phyloP scores from a whole-genome alignment of 2,888 invertebrate genomes.

The Pheosia gnoma region DNA sequence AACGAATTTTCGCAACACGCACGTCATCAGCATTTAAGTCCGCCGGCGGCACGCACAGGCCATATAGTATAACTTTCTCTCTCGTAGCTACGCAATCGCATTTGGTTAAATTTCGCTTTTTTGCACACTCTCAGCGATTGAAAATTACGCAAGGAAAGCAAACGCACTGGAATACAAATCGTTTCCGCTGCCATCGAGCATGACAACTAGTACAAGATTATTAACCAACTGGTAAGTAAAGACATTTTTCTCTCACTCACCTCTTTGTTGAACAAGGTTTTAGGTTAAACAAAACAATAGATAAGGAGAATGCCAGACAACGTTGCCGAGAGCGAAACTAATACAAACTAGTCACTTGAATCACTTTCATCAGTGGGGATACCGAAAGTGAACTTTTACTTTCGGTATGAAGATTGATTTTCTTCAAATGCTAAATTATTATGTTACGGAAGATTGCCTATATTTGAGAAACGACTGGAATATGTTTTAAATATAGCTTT shows the following conservation, averaged over 20 bases:
- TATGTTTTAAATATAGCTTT: neutral
- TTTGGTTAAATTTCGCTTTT: conserved; percentile 67
- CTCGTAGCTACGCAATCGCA: conserved; percentile 57
- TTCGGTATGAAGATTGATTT: conserved; percentile 59
- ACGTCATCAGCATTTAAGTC: conserved; percentile 63
- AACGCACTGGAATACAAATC: conserved; percentile 25
- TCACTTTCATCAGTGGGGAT: conserved; percentile 77
- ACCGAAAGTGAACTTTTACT: conserved; percentile 81
- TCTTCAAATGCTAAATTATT: conserved; percentile 23
- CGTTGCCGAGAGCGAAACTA: conserved; percentile 74
- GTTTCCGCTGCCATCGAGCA: conserved; percentile 9
- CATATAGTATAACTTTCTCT: conserved; percentile 66
- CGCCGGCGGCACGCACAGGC: conserved; percentile 52
- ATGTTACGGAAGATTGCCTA: neutral
- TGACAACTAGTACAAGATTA: conserved; percentile 18
- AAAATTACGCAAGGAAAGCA: conserved; percentile 24
- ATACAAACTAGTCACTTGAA: conserved; percentile 65
- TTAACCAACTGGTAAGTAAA: neutral
- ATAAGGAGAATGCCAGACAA: conserved; percentile 40
- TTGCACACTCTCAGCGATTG: conserved; percentile 47
- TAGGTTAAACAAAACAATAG: conserved; percentile 31
- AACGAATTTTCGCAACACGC: conserved; percentile 59
- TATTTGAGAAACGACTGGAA: neutral
- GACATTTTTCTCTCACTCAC: conserved; percentile 2
- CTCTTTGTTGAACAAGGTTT: conserved; percentile 21